These are phyloP conservation scores for Hypothenemus hampei DNA, from an alignment of 1,140 invertebrate species.

Conservation along the genomic window DNA sequence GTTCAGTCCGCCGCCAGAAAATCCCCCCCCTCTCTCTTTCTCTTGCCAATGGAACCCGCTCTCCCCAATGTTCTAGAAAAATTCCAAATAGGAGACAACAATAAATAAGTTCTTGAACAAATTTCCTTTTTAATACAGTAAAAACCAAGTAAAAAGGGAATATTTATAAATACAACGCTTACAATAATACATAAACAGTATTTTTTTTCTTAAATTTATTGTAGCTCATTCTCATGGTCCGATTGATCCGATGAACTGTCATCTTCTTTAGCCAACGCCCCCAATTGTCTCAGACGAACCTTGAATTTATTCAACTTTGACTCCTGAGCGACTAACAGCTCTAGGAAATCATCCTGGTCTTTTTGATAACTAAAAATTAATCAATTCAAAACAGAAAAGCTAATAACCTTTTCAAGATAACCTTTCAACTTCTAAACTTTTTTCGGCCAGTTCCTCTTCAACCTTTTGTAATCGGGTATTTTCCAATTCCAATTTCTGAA, in stretches of 20 bases:
- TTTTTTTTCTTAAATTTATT: too few relatives aligned
- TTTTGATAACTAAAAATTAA: slow-evolving; percentile 47
- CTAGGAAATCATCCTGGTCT: slow-evolving; percentile 87
- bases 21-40: too few relatives aligned
- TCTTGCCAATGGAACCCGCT: slow-evolving; percentile 13
- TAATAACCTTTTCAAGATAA: slow-evolving; percentile 39
- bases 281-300: slow-evolving; percentile 61
- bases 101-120: too few relatives aligned
- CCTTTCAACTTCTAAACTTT: slow-evolving; percentile 59
- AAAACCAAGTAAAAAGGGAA: too few relatives aligned
- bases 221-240: slow-evolving; percentile 34
- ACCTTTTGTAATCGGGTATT: slow-evolving; percentile 18
- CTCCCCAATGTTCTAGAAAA: too few relatives aligned
- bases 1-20: slow-evolving; percentile 34
- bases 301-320: slow-evolving; percentile 67
- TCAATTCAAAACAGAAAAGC: background rate
- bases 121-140: too few relatives aligned
- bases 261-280: slow-evolving; percentile 57
- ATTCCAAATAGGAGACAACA: too few relatives aligned
- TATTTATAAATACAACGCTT: too few relatives aligned
- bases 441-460: slow-evolving; percentile 29
- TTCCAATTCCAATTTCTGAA: slow-evolving; percentile 34
- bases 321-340: slow-evolving; percentile 81
- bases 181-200: too few relatives aligned
- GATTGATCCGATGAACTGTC: slow-evolving; percentile 33